Conservation (phyloP, 2,113 vertebrate genomes). For the Entelurus aequoreus region DNA sequence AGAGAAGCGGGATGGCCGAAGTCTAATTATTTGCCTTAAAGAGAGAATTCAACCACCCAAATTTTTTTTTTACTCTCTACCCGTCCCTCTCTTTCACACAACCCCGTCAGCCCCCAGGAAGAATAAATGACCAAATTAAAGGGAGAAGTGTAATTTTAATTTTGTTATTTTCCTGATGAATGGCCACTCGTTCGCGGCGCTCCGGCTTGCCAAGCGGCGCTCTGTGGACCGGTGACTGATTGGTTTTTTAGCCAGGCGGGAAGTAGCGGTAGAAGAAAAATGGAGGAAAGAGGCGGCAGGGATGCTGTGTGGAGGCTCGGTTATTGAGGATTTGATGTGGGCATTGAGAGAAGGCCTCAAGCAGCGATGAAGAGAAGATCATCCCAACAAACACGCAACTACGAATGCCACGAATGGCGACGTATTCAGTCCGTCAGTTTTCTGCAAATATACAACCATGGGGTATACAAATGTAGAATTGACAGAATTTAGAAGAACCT, state of each 20-base stretch:
- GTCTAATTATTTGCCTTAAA: conserved; percentile 64
- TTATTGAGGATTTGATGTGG: conserved; percentile 54
- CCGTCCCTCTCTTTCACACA: conserved; percentile 28
- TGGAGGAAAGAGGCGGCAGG: conserved; percentile 22
- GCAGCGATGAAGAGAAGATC: conserved; percentile 44
- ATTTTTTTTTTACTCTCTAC: conserved; percentile 23
- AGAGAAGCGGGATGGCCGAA: conserved; percentile 20
- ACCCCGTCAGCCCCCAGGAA: conserved; percentile 34
- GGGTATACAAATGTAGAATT: no score
- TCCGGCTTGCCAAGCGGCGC: conserved; percentile 56
- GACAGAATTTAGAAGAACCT: no score
- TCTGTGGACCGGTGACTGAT: conserved; percentile 68
- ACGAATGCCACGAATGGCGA: background rate
- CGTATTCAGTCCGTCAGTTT: background rate
- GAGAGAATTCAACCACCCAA: conserved; percentile 34
- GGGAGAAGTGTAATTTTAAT: conserved; percentile 74
- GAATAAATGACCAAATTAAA: conserved; percentile 74
- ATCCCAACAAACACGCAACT: conserved; percentile 20
- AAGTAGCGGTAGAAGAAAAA: conserved; percentile 41
- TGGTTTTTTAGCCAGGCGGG: conserved; percentile 62
- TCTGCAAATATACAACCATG: background rate
- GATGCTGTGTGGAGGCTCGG: no score
- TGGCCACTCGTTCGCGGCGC: conserved; percentile 56
- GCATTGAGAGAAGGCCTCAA: conserved; percentile 21
- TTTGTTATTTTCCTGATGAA: conserved; percentile 76